These are phyloP conservation scores for Rhaphigaster nebulosa DNA, from an alignment of 2,888 invertebrate species.

Conservation along the genomic window DNA sequence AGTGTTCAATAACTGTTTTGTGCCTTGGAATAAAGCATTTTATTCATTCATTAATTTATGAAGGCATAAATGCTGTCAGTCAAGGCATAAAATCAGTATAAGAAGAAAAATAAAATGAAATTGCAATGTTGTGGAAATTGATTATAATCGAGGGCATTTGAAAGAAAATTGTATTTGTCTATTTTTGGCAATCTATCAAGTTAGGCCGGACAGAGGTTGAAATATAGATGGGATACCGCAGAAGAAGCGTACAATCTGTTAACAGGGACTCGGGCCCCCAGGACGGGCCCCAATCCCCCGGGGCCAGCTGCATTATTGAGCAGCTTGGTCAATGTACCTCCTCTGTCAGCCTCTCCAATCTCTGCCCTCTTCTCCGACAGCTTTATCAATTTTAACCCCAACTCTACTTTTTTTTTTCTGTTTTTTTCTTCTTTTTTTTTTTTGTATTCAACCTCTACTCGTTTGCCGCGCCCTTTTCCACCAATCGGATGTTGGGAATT, in stretches of 20 bases:
- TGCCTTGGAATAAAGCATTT: too few relatives aligned
- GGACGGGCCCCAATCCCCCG: neutral
- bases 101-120: too few relatives aligned
- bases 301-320: neutral
- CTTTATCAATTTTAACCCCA: conserved; percentile 39
- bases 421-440: neutral
- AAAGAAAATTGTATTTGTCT: neutral
- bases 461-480: neutral
- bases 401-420: neutral
- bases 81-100: too few relatives aligned
- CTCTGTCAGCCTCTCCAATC: conserved; percentile 41
- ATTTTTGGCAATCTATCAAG: neutral
- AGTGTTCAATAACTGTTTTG: too few relatives aligned
- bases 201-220: neutral
- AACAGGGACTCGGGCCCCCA: neutral
- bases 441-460: neutral
- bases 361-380: neutral
- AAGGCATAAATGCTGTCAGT: too few relatives aligned
- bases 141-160: neutral
- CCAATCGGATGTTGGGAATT: neutral
- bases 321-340: neutral
- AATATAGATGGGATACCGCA: conserved; percentile 17
- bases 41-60: too few relatives aligned
- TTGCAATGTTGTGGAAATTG: too few relatives aligned
- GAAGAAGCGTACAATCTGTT: conserved; percentile 48